Evolutionary conservation across 2,797 vertebrate species (phyloP).

Genomic region (Cephalopachus bancanus): DNA sequence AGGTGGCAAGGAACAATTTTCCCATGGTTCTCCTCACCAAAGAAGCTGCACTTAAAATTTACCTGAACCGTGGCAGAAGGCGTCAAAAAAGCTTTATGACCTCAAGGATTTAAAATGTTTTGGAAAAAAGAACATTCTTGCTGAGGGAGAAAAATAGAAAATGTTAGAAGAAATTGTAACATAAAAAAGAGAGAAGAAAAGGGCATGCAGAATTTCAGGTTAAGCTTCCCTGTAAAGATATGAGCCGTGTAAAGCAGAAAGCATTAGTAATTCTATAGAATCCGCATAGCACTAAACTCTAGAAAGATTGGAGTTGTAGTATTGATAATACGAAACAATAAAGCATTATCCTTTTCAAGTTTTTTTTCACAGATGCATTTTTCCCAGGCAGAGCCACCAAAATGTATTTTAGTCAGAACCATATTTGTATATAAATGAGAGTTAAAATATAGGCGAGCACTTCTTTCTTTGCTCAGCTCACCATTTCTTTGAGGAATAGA

Average conservation of each 20-base stretch:
- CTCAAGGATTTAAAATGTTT: slow-evolving; percentile 56
- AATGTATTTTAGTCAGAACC: slow-evolving; percentile 77
- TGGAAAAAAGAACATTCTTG: slow-evolving; percentile 60
- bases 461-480: slow-evolving; percentile 53
- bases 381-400: slow-evolving; percentile 51
- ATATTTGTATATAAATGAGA: slow-evolving; percentile 75
- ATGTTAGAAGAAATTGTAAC: slow-evolving; percentile 41
- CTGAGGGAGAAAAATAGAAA: slow-evolving; percentile 58
- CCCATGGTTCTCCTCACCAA: not conserved
- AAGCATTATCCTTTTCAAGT: slow-evolving; percentile 58
- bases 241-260: not conserved
- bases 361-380: slow-evolving; percentile 67
- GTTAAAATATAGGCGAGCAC: slow-evolving; percentile 56
- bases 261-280: slow-evolving; percentile 32
- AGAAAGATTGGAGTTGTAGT: slow-evolving; percentile 46
- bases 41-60: not conserved
- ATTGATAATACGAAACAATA: slow-evolving; percentile 74
- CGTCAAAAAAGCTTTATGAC: slow-evolving; percentile 40
- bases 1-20: not conserved
- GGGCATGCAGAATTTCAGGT: not conserved
- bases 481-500: slow-evolving; percentile 71
- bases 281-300: not conserved
- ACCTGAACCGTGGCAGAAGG: not conserved
- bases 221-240: not conserved
- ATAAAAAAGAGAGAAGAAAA: not conserved